phyloP scores from a whole-genome alignment of 1,140 invertebrate species.

The Apis dorsata region DNA sequence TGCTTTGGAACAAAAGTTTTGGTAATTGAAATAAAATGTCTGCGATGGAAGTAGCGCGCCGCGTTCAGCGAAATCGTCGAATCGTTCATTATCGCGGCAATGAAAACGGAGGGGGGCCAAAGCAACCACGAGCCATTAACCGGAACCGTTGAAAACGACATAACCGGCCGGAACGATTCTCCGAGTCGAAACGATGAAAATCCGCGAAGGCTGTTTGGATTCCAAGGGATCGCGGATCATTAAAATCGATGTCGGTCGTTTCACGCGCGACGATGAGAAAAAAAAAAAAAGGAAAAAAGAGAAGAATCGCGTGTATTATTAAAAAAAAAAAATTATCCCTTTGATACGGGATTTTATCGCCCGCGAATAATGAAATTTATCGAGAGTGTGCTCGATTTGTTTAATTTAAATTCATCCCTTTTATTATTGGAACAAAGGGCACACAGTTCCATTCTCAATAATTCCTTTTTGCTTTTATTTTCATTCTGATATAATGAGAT shows the following conservation, averaged over 20 bases:
- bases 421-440: too few relatives aligned
- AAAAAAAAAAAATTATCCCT: too few relatives aligned
- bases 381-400: too few relatives aligned
- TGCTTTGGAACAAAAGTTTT: neutral
- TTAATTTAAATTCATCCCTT: too few relatives aligned
- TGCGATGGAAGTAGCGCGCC: neutral
- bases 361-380: too few relatives aligned
- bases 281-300: neutral
- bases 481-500: too few relatives aligned
- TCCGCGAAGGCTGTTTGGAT: conserved; percentile 4
- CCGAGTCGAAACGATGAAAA: conserved; percentile 24
- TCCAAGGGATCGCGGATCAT: conserved; percentile 27
- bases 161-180: conserved; percentile 26
- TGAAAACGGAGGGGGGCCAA: neutral
- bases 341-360: too few relatives aligned
- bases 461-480: too few relatives aligned
- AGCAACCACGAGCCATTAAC: conserved; percentile 61
- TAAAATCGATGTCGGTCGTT: conserved; percentile 21
- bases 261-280: neutral
- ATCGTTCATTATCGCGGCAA: conserved; percentile 56
- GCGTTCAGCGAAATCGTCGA: conserved; percentile 48
- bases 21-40: neutral
- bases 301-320: too few relatives aligned
- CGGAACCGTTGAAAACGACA: conserved; percentile 55
- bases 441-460: too few relatives aligned